Base-by-base conservation (phyloP, 2,797 vertebrate genomes). In the Gouania willdenowi region DNA sequence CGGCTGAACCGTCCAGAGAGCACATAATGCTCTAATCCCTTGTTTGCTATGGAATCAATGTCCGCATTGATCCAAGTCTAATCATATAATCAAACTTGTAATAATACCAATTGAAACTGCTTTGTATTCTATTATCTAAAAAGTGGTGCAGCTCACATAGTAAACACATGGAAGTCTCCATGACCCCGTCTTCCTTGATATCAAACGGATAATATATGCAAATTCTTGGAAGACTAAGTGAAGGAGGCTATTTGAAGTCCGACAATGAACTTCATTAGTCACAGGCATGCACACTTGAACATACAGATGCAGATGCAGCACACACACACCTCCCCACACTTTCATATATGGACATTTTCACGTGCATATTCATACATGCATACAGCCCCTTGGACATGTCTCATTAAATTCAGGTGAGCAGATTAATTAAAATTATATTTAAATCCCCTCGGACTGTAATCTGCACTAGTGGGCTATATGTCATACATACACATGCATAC, bases 361-460 rank as follows among this genome's bases (percentile, higher is more conserved):
- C 32, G 36, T 35, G 54, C 28, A 39, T 42, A 51, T 41, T 15
- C 67, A 56, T 19, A 53, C 42, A 55, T 41, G 31, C 57, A 63
- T 41, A 25, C 37, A 59, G 34, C 50, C 52, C 48, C 29, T 68
- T 55, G 47, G 75, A 75, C 59, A 76, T 75, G 74, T 81, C 81
- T 83, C 77, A 81, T 83, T 85, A 83, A 77, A 79, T 77, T 71
- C 75, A 85, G 76, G 77, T 79, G 66, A 77, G 66, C 66, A 79
- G 71, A 86, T 85, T 79, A 83, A 81, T 84, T 86, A 80, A 82
- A 82, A 74, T 73, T 52, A 79, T 83, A 82, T 83, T 81, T 80
- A 81, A 86, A 79, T 77, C 76, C 63, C 63, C 37, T 21, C 25
- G 67, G 73, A 75, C 56, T 68, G 65, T 66, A 79, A 80, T 79